Conservation (phyloP, 2,797 vertebrate genomes). For the Amniataba percoides region DNA sequence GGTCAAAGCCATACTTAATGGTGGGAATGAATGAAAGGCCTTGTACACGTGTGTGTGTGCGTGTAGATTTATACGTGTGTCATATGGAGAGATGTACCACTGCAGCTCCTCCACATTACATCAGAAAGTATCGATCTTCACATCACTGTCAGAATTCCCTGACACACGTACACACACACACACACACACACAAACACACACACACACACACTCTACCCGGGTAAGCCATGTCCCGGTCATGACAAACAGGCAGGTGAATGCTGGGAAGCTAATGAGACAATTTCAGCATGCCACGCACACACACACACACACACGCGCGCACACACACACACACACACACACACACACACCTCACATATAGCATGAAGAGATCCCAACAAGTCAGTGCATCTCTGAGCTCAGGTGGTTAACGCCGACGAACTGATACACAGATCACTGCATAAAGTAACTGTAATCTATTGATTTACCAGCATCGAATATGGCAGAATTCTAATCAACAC, state of each 20-base stretch:
- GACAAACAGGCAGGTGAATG: slow-evolving; percentile 2
- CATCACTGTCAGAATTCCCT: slow-evolving; percentile 47
- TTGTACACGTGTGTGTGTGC: background rate
- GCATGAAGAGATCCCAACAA: slow-evolving; percentile 1
- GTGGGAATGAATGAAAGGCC: background rate
- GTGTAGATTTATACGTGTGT: background rate
- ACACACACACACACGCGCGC: background rate
- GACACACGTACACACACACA: slow-evolving; percentile 9
- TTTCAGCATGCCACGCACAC: slow-evolving; percentile 1
- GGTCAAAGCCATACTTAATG: too few species aligned
- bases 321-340: background rate
- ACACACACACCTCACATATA: background rate
- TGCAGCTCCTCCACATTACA: slow-evolving; percentile 30
- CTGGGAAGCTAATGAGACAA: background rate
- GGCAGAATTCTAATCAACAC: slow-evolving; percentile 46
- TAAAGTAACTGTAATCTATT: slow-evolving; percentile 10
- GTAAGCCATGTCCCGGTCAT: slow-evolving; percentile 2
- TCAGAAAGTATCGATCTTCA: slow-evolving; percentile 63
- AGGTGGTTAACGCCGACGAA: slow-evolving; percentile 12
- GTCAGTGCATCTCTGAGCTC: background rate
- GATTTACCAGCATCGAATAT: slow-evolving; percentile 36
- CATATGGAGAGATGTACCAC: background rate
- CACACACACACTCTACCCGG: too few species aligned
- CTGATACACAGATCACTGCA: slow-evolving; percentile 13
- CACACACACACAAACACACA: slow-evolving; percentile 1